phyloP scores from a whole-genome alignment of 2,888 invertebrate species.

The Pandemis cinnamomeana region DNA sequence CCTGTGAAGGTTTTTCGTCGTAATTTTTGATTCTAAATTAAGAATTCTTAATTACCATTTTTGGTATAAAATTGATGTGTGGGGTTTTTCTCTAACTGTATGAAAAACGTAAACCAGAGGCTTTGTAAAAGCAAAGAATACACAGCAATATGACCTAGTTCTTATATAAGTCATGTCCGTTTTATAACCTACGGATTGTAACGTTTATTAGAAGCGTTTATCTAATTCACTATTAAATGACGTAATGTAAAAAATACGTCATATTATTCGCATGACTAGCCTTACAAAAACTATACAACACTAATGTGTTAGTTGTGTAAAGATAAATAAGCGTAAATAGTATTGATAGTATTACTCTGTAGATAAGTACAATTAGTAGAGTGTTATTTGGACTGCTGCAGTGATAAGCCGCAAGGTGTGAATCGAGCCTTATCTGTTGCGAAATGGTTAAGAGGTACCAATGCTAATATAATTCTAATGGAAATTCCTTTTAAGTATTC shows the following conservation, averaged over 20 bases:
- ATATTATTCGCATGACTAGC: conserved; percentile 14
- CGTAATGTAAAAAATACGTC: conserved; percentile 1
- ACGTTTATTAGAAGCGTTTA: neutral
- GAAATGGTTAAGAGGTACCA: neutral
- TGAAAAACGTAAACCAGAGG: no score
- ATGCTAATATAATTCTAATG: neutral
- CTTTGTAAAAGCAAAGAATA: no score
- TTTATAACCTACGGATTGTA: neutral
- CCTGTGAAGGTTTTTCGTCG: no score
- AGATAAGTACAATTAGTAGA: neutral
- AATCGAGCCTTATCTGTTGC: neutral
- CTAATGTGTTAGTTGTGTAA: conserved; percentile 19
- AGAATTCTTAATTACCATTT: no score
- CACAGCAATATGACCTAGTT: neutral
- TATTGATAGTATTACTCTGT: conserved; percentile 19
- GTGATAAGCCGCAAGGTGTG: neutral
- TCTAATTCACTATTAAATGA: conserved; percentile 10
- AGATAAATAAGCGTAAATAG: conserved; percentile 21
- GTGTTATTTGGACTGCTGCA: neutral
- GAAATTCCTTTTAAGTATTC: neutral
- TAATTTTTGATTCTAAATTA: no score
- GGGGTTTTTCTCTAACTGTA: no score
- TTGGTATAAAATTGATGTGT: no score
- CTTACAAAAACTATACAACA: neutral
- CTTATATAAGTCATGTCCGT: neutral